Evolutionary conservation across 2,113 vertebrate species (phyloP).

Genomic region (Psilopogon haemacephalus): DNA sequence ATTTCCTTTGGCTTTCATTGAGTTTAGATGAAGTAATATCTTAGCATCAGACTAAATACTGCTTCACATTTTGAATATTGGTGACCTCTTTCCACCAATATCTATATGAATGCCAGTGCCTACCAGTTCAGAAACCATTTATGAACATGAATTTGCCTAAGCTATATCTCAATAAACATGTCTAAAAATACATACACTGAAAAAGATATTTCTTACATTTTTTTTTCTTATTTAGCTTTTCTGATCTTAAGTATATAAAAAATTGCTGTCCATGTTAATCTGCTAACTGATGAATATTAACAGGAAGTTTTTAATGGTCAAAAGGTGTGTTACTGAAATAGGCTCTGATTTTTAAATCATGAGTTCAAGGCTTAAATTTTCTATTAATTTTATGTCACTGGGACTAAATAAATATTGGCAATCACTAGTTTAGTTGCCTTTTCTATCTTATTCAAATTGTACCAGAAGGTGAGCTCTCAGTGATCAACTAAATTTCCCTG

Average conservation of each 20-base stretch:
- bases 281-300: background rate
- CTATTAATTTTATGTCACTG: background rate
- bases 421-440: background rate
- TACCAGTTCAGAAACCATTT: background rate
- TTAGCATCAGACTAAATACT: background rate
- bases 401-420: background rate
- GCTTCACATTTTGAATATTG: background rate
- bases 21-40: background rate
- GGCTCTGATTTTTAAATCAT: background rate
- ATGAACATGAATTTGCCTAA: background rate
- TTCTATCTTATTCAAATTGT: constrained; percentile 21
- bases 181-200: background rate
- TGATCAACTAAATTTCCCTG: constrained; percentile 44
- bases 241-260: background rate
- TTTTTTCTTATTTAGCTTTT: background rate
- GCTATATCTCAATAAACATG: background rate
- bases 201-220: background rate
- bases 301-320: background rate
- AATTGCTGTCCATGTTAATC: background rate
- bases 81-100: background rate
- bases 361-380: background rate
- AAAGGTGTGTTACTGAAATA: background rate
- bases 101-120: background rate
- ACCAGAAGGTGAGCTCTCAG: constrained; percentile 52
- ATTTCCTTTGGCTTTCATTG: background rate